Conservation (phyloP, 2,113 vertebrate genomes). For the Loxodonta africana region DNA sequence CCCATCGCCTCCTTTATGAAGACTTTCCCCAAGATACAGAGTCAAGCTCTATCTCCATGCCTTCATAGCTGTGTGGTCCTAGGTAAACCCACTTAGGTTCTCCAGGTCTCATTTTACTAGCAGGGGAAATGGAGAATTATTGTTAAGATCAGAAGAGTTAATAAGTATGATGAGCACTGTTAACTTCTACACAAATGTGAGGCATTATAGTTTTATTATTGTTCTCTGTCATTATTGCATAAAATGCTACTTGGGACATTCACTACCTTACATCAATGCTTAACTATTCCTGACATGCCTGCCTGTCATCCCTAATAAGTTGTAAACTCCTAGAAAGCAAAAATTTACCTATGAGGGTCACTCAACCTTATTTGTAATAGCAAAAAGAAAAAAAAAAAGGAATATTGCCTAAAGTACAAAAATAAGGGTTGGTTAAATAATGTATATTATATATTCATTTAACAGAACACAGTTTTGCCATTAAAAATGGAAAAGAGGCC, state of each 20-base stretch:
- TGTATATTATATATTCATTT: not conserved
- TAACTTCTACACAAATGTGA: not conserved
- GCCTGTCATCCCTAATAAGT: not conserved
- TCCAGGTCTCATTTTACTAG: not conserved
- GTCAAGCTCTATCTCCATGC: not conserved
- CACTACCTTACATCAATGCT: not conserved
- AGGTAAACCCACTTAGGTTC: not conserved
- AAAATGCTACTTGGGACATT: not conserved
- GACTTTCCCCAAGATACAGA: not conserved
- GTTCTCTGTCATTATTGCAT: not conserved
- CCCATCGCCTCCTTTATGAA: not conserved
- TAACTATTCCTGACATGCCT: not conserved
- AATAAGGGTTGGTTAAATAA: not conserved
- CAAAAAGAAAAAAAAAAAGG: not conserved
- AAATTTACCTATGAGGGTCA: not conserved
- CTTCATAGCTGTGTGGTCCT: not conserved
- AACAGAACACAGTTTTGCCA: not conserved
- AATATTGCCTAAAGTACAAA: not conserved
- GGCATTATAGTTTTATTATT: not conserved
- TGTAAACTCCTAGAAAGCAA: not conserved
- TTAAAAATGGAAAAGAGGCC: constrained; percentile 3
- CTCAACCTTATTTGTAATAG: constrained; percentile 1
- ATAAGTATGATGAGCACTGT: not conserved
- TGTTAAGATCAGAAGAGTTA: not conserved
- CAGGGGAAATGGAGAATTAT: not conserved